Percentiles rank a stretch among this genome's conserved stretches.
phyloP scores from a whole-genome alignment of 2,888 invertebrate genomes.

The Trichacis sp. region DNA sequence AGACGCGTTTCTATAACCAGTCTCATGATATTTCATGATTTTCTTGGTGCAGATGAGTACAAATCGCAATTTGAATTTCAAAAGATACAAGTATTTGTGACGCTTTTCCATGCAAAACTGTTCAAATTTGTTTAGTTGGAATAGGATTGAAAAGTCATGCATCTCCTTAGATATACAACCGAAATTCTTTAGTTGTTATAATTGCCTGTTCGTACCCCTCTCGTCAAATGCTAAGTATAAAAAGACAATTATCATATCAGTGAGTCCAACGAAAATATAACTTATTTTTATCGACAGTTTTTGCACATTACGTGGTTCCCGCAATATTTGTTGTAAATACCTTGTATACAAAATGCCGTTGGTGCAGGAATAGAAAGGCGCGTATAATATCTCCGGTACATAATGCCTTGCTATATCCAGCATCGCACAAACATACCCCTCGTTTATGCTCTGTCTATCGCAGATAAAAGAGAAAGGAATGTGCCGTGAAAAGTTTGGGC shows the following conservation, averaged over 20 bases:
- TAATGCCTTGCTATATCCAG: slow-evolving; percentile 63
- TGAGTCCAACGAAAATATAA: slow-evolving; percentile 47
- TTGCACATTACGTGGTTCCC: slow-evolving; percentile 52
- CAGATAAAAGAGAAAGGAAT: slow-evolving; percentile 56
- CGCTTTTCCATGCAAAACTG: too few species aligned
- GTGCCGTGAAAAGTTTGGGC: slow-evolving; percentile 16
- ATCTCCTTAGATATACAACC: too few species aligned
- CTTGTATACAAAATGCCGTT: slow-evolving; percentile 58
- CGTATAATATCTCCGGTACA: slow-evolving; percentile 58
- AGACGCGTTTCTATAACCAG: too few species aligned
- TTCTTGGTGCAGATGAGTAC: too few species aligned
- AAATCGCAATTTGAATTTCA: too few species aligned
- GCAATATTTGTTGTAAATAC: slow-evolving; percentile 63
- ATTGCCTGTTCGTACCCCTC: too few species aligned
- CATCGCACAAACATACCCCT: slow-evolving; percentile 58
- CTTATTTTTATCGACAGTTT: slow-evolving; percentile 53
- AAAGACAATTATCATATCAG: slow-evolving; percentile 10
- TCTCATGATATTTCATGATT: too few species aligned
- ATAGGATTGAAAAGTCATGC: too few species aligned
- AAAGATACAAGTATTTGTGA: too few species aligned
- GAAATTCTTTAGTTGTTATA: too few species aligned
- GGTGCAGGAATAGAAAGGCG: slow-evolving; percentile 21
- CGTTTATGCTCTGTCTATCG: slow-evolving; percentile 58
- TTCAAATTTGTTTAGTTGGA: too few species aligned
- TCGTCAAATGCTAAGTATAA: too few species aligned